Conservation (phyloP, 1,140 invertebrate genomes). For the Lucilia sericata region DNA sequence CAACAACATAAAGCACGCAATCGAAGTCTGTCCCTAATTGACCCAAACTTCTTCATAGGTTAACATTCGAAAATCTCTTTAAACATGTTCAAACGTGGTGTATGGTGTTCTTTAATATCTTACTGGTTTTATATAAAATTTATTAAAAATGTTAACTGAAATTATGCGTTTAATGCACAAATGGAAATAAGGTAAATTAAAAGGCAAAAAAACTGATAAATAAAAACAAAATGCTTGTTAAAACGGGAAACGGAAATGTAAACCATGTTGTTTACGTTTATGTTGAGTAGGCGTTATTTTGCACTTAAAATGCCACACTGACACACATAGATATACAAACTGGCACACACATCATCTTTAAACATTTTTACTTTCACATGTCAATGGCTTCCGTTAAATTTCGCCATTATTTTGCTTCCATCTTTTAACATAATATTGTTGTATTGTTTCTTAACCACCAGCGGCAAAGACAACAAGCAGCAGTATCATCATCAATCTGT, state of each 20-base stretch:
- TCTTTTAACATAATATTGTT: neutral
- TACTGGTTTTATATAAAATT: no score
- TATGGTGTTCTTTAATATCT: no score
- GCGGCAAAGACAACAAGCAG: neutral
- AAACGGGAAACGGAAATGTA: conserved; percentile 25
- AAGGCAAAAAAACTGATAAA: neutral
- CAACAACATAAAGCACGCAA: no score
- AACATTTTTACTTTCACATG: neutral
- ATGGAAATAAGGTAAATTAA: no score
- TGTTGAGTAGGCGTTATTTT: conserved; percentile 32
- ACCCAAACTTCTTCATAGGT: no score
- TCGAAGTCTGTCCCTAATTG: no score
- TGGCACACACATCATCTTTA: no score
- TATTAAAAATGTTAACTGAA: neutral
- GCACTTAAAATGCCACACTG: conserved; percentile 5
- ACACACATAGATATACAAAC: no score
- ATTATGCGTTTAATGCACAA: neutral
- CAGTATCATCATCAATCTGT: neutral
- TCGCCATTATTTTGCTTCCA: neutral
- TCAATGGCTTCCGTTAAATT: neutral
- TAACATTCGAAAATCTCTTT: no score
- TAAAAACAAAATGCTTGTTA: neutral
- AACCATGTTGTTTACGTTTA: conserved; percentile 11
- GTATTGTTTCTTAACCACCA: conserved; percentile 1
- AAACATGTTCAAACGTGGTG: no score